phyloP scores from a whole-genome alignment of 2,888 invertebrate genomes.

The Melanophora roralis region DNA sequence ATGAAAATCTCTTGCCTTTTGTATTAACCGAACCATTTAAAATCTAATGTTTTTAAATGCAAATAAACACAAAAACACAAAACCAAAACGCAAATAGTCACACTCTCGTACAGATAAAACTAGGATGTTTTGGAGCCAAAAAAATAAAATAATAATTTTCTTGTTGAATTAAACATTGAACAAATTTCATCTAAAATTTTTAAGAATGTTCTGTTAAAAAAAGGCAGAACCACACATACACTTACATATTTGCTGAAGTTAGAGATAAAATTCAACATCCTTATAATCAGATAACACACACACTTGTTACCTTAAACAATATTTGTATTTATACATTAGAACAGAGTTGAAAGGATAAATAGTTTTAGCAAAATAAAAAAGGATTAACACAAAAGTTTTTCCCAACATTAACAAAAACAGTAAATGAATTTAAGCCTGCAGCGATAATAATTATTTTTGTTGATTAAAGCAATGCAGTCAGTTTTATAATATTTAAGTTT shows the following conservation, averaged over 20 bases:
- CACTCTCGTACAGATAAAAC: background rate
- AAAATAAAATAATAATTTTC: background rate
- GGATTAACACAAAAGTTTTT: conserved; percentile 5
- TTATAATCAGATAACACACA: background rate
- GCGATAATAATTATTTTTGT: background rate
- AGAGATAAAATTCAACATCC: conserved; percentile 22
- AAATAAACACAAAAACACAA: no score
- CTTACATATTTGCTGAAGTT: background rate
- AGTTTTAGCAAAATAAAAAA: background rate
- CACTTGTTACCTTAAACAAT: no score
- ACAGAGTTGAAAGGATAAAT: background rate
- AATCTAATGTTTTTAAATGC: conserved; percentile 1
- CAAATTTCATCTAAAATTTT: conserved; percentile 41
- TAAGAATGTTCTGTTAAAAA: background rate
- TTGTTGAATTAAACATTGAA: conserved; percentile 31
- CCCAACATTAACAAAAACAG: background rate
- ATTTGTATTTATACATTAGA: no score
- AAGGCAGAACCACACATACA: background rate
- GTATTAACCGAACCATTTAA: no score
- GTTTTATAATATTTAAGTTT: conserved; percentile 14
- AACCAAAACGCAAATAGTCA: no score
- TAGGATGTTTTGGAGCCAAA: background rate
- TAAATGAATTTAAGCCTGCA: background rate
- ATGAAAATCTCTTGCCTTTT: no score
- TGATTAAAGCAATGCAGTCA: no score